phyloP scores from a whole-genome alignment of 2,888 invertebrate genomes.

The Stenchaetothrips biformis region DNA sequence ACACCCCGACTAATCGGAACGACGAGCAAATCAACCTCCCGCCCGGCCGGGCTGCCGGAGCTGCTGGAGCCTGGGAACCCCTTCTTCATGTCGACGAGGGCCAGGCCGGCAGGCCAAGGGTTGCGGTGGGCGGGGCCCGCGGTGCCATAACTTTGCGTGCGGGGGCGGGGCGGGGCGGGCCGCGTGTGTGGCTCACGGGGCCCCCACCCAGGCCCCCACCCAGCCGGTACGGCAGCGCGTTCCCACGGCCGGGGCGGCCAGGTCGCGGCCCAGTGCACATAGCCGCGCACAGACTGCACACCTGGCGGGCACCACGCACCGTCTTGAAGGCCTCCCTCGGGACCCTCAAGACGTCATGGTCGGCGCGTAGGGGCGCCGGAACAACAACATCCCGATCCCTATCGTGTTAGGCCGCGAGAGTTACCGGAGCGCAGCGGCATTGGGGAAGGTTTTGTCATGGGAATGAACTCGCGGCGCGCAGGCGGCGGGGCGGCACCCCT shows the following conservation, averaged over 20 bases:
- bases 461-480: not conserved
- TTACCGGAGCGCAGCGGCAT: constrained; percentile 16
- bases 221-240: not conserved
- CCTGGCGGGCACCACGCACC: not conserved
- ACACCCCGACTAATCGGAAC: not conserved
- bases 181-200: constrained; percentile 56
- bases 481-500: not conserved
- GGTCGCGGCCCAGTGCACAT: not conserved
- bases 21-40: not conserved
- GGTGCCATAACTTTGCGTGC: constrained; percentile 20
- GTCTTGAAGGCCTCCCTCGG: not conserved
- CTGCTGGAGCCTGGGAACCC: not conserved
- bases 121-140: not conserved
- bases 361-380: not conserved
- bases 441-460: constrained; percentile 24
- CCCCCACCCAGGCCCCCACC: constrained; percentile 65
- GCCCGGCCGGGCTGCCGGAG: not conserved
- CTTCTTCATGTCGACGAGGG: not conserved
- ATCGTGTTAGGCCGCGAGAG: not conserved
- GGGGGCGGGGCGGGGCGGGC: constrained; percentile 38
- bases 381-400: constrained; percentile 11
- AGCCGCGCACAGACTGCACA: not conserved
- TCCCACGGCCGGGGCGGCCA: not conserved
- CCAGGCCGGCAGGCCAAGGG: not conserved
- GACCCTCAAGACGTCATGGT: not conserved